Percentiles rank a stretch among this genome's conserved stretches.
Evolutionary conservation across 2,113 vertebrate genomes (phyloP).

Genomic region (Pygoscelis antarcticus): DNA sequence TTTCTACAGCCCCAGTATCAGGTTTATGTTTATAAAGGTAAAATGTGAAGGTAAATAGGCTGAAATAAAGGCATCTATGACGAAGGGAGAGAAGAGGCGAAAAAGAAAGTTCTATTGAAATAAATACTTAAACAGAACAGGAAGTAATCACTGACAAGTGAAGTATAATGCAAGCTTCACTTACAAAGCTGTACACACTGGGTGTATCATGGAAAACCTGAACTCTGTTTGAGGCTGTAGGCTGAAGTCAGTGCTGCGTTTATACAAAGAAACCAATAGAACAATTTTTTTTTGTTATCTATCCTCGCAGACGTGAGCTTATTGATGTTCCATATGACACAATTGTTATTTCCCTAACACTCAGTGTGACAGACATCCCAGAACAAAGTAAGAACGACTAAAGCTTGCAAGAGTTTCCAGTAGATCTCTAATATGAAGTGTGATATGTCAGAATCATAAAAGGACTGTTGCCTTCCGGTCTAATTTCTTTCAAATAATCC

Average conservation of each 20-base stretch:
- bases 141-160: neutral
- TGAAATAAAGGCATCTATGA: neutral
- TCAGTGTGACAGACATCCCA: neutral
- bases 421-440: neutral
- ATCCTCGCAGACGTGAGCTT: neutral
- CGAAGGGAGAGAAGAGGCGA: neutral
- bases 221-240: neutral
- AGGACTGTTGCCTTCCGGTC: neutral
- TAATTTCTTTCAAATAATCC: neutral
- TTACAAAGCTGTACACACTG: fast-evolving
- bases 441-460: neutral
- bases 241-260: neutral
- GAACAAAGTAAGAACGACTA: neutral
- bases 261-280: neutral
- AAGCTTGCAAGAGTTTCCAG: neutral
- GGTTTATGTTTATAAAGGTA: neutral
- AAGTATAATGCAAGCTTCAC: neutral
- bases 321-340: neutral
- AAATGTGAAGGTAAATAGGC: neutral
- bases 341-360: neutral
- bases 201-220: neutral
- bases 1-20: neutral
- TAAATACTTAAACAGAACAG: neutral
- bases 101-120: neutral
- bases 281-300: neutral